Evolutionary conservation across 2,888 invertebrate species (phyloP).

Genomic region (Belgica antarctica): DNA sequence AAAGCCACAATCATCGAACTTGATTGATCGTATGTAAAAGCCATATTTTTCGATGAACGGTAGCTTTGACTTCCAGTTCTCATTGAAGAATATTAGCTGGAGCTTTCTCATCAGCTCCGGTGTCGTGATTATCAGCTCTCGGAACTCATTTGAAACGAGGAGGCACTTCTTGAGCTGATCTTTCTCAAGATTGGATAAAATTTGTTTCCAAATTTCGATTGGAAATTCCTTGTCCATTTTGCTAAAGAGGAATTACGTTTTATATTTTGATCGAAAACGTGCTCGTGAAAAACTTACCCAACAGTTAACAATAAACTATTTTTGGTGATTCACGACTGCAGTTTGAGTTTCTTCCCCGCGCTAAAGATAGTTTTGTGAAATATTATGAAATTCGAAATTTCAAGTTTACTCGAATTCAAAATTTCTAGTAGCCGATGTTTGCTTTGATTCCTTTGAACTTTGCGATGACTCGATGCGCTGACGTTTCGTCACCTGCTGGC

Average conservation of each 20-base stretch:
- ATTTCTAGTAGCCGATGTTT: too few relatives aligned
- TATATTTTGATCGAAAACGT: neutral
- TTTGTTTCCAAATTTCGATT: slow-evolving; percentile 19
- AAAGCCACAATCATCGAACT: slow-evolving; percentile 33
- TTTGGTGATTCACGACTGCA: neutral
- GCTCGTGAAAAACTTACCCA: neutral
- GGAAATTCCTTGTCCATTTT: slow-evolving; percentile 7
- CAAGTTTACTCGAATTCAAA: too few relatives aligned
- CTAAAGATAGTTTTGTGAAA: neutral
- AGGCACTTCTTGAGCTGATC: slow-evolving; percentile 16
- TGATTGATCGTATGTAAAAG: slow-evolving; percentile 9
- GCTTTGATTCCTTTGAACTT: too few relatives aligned
- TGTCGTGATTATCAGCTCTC: slow-evolving; percentile 19
- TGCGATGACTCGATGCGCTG: too few relatives aligned
- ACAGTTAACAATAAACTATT: neutral
- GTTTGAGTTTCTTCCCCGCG: neutral
- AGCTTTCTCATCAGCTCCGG: slow-evolving; percentile 31
- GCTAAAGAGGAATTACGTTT: neutral
- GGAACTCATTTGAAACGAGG: slow-evolving; percentile 19
- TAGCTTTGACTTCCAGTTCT: slow-evolving; percentile 12
- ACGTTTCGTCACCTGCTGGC: too few relatives aligned
- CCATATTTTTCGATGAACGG: slow-evolving; percentile 28
- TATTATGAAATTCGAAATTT: slow-evolving; percentile 8
- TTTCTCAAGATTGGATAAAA: slow-evolving; percentile 8
- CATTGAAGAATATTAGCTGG: slow-evolving; percentile 6